A percentile compares a stretch with the other conserved stretches of the same genome.
These are phyloP conservation scores for Thamnophis sirtalis DNA, from an alignment of 2,113 vertebrate genomes.

Conservation along the genomic window DNA sequence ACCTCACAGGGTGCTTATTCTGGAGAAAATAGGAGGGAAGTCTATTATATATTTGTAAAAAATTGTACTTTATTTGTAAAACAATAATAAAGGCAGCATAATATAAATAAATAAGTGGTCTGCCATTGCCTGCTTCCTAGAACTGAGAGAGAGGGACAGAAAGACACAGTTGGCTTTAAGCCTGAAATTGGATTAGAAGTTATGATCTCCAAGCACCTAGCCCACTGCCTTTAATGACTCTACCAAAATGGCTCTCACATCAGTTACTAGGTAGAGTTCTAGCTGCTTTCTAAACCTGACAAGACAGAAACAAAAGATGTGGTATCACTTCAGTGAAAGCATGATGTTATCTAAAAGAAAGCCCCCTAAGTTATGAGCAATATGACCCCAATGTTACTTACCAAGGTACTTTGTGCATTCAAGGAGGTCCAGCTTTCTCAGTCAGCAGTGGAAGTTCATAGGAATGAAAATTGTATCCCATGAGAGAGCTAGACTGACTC, in stretches of 20 bases:
- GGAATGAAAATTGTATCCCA: background rate
- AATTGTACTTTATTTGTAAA: background rate
- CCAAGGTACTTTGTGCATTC: background rate
- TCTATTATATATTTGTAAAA: background rate
- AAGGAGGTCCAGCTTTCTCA: background rate
- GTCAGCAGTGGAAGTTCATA: background rate
- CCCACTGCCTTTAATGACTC: background rate
- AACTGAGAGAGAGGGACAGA: background rate
- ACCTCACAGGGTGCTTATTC: background rate
- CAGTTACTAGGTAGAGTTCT: background rate
- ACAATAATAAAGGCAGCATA: background rate
- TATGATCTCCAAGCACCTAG: background rate
- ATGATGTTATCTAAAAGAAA: background rate
- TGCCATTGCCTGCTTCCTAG: background rate
- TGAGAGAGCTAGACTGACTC: background rate
- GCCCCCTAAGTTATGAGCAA: background rate
- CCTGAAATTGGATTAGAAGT: background rate
- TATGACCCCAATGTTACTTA: background rate
- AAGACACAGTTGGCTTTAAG: background rate
- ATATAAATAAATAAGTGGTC: background rate
- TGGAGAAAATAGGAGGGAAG: background rate
- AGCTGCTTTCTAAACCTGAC: background rate
- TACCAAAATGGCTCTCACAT: background rate
- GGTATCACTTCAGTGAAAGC: background rate
- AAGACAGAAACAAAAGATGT: background rate